These are phyloP conservation scores for Caenorhabditis tropicalis DNA, from an alignment of 1,140 invertebrate genomes.

Conservation along the genomic window DNA sequence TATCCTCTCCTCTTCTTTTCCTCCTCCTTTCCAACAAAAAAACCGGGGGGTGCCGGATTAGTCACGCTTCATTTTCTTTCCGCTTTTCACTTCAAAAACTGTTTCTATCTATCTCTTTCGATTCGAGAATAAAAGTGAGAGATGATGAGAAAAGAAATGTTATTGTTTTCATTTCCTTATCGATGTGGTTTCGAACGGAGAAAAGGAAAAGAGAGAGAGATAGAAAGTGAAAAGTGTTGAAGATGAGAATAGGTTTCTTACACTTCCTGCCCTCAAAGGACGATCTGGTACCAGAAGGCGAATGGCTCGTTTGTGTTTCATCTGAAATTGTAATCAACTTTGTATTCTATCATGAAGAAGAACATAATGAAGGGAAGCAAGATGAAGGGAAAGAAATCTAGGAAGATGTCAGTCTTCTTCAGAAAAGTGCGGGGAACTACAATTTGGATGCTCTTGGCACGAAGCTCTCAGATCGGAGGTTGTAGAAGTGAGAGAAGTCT, in stretches of 20 bases:
- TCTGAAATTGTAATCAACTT: neutral
- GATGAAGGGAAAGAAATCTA: no score
- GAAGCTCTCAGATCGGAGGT: no score
- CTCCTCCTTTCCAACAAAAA: neutral
- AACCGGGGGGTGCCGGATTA: slow-evolving; percentile 14
- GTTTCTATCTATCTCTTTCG: no score
- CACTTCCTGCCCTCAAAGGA: slow-evolving; percentile 38
- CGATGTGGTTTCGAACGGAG: neutral
- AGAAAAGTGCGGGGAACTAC: no score
- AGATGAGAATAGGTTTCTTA: neutral
- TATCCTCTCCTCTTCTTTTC: neutral
- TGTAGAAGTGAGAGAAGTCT: no score
- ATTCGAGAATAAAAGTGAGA: slow-evolving; percentile 2
- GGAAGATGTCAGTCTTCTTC: no score
- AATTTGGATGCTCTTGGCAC: no score
- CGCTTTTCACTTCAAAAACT: neutral
- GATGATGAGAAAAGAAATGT: neutral
- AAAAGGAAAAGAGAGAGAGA: neutral
- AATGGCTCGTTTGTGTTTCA: slow-evolving; percentile 45
- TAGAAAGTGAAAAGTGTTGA: neutral
- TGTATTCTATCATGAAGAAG: neutral
- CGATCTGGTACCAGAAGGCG: slow-evolving; percentile 41
- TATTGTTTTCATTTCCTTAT: neutral
- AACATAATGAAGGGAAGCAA: neutral
- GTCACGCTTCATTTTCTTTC: slow-evolving; percentile 18